Conservation (phyloP, 2,113 vertebrate genomes). For the Tinamus guttatus region DNA sequence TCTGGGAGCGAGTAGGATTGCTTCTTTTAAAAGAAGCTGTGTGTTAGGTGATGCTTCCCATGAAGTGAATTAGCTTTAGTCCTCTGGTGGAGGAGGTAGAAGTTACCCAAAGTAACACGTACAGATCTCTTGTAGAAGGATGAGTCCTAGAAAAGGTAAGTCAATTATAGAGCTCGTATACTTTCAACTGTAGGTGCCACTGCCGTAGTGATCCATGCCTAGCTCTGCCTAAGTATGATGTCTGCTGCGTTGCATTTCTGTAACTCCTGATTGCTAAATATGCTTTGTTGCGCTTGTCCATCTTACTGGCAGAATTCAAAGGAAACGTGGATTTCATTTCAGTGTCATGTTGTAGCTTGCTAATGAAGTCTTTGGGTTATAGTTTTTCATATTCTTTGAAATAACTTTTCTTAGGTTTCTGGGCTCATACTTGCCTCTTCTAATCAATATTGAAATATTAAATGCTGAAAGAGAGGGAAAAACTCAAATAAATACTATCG, state of each 20-base stretch:
- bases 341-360: background rate
- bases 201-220: background rate
- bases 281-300: background rate
- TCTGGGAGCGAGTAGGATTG: background rate
- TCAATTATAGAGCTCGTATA: background rate
- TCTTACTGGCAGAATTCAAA: background rate
- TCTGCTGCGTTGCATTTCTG: background rate
- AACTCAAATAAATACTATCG: background rate
- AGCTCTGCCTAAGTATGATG: background rate
- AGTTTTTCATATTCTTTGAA: constrained; percentile 11
- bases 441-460: background rate
- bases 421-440: background rate
- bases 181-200: background rate
- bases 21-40: background rate
- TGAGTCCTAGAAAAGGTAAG: background rate
- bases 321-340: background rate
- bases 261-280: background rate
- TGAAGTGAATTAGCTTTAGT: background rate
- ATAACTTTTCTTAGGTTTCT: background rate
- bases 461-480: background rate
- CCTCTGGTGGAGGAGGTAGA: fast-evolving
- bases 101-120: background rate
- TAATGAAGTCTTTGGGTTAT: background rate
- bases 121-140: background rate
- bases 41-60: background rate